These are phyloP conservation scores for Pampus argenteus DNA, from an alignment of 2,797 vertebrate genomes.

Conservation along the genomic window DNA sequence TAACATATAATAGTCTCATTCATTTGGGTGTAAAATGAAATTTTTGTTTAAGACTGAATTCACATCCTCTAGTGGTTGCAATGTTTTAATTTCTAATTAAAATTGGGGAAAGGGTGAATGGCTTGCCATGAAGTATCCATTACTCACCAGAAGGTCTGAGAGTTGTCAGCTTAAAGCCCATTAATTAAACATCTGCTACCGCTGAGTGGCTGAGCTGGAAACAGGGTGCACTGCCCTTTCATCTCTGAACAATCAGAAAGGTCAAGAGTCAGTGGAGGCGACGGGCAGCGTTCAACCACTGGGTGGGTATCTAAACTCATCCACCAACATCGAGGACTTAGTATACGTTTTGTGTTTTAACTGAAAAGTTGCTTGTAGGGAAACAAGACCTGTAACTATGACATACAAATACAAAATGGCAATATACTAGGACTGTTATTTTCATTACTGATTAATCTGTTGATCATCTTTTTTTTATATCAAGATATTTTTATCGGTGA, in stretches of 20 bases:
- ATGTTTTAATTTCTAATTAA: slow-evolving; percentile 47
- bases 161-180: slow-evolving; percentile 52
- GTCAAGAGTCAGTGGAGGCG: slow-evolving; percentile 75
- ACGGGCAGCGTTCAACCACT: slow-evolving; percentile 20
- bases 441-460: too few species aligned
- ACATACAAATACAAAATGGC: neutral
- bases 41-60: slow-evolving; percentile 10
- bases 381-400: too few species aligned
- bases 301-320: slow-evolving; percentile 20
- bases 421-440: too few species aligned
- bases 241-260: slow-evolving; percentile 74
- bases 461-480: neutral
- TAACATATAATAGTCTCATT: neutral
- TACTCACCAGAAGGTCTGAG: slow-evolving; percentile 54
- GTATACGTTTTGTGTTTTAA: neutral
- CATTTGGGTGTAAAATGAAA: neutral
- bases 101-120: slow-evolving; percentile 17
- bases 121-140: slow-evolving; percentile 52
- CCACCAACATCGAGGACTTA: neutral
- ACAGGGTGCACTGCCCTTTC: slow-evolving; percentile 65
- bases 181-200: slow-evolving; percentile 73
- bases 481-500: neutral
- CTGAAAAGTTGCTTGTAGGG: neutral
- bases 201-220: slow-evolving; percentile 63
- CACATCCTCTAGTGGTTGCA: slow-evolving; percentile 3